Evolutionary conservation across 1,140 invertebrate species (phyloP), one percentile per base, ranked within the genome.

Genomic region (Plodia interpunctella): DNA sequence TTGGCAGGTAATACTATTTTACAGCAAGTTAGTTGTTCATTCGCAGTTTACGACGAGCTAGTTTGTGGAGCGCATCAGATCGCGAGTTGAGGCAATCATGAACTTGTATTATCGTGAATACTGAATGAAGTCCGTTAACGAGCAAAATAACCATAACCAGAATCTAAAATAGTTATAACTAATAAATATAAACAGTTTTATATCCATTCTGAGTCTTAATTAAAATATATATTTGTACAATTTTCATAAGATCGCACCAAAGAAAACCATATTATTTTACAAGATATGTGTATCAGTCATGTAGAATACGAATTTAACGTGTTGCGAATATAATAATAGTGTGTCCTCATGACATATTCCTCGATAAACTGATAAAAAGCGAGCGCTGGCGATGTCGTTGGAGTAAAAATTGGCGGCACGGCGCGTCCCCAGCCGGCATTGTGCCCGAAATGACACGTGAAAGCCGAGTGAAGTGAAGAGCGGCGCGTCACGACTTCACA

Each of bases 401-500:
- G 58, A 73, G 74, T 71, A 78, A 78, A 84, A 83, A 84, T 83
- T 74, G 75, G 74, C 70, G 66, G 66, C 70, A 70, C 49, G 60
- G 71, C 49, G 60, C 65, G 65, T 72, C 72, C 72, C 75, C 64
- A 66, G 63, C 68, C 75, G 66, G 74, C 70, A 87, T 88, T 88
- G 83, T 88, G 71, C 86, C 83, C 78, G 76, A 86, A 86, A 82
- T 88, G 86, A 88, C 84, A 88, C 78, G 78, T 85, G 86, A 88
- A 87, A 87, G 76, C 83, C 83, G 78, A 15, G 38, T 15, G 38
- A 44, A 44, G 38, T 82, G 68, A 74, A 84, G 80, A 84, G 85
- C 74, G 72, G 68, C 80, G 81, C 79, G 73, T 62, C 63, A 76
- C 70, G 78, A 76, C 79, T 79, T 75, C 67, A 88, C 83, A 88